Conservation (phyloP, 2,797 vertebrate genomes). For the Morus bassanus region DNA sequence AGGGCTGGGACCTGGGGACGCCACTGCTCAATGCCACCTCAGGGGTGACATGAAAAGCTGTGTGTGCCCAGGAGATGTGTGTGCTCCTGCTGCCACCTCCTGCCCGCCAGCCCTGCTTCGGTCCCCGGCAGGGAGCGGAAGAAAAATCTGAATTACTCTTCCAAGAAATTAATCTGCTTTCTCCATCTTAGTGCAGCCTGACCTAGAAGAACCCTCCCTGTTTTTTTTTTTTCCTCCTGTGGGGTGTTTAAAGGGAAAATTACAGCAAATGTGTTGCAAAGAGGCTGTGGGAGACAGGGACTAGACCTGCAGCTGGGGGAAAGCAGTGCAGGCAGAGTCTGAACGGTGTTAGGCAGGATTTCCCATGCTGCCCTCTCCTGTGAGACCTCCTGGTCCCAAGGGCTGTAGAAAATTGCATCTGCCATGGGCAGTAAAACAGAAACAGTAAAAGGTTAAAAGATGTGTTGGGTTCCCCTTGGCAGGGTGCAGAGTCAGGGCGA, state of each 20-base stretch:
- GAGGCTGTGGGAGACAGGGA: not conserved
- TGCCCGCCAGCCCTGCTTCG: accelerated
- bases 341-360: not conserved
- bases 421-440: not conserved
- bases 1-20: accelerated
- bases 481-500: not conserved
- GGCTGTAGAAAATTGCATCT: not conserved
- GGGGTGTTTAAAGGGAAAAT: not conserved
- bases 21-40: not conserved
- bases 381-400: accelerated
- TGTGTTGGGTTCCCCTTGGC: not conserved
- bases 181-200: not conserved
- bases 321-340: not conserved
- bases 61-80: not conserved
- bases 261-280: not conserved
- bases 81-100: not conserved
- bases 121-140: accelerated
- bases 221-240: not conserved
- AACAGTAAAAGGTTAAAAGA: not conserved
- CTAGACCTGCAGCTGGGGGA: not conserved
- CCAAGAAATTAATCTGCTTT: conserved; percentile 53
- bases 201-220: not conserved
- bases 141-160: not conserved
- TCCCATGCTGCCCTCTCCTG: not conserved
- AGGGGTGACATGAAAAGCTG: not conserved